These are phyloP conservation scores for Pao palembangensis DNA, from an alignment of 2,113 vertebrate genomes.

Conservation along the genomic window DNA sequence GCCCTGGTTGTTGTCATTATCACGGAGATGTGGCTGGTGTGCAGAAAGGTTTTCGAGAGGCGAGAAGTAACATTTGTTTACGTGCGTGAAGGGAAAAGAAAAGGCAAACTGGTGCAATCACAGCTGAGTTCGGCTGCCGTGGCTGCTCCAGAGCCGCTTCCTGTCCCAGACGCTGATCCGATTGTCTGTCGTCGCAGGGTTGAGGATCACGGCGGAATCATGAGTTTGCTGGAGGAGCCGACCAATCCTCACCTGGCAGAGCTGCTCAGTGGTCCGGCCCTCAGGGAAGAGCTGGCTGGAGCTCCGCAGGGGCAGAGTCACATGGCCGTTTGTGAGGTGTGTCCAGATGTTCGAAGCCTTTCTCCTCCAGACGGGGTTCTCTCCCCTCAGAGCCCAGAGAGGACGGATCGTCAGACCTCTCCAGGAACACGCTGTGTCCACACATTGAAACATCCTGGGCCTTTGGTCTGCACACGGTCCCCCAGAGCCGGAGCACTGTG, in stretches of 20 bases:
- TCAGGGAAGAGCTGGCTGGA: conserved; percentile 80
- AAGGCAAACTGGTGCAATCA: too few species aligned
- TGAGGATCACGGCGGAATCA: conserved; percentile 85
- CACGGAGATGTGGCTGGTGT: neutral
- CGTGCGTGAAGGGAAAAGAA: too few species aligned
- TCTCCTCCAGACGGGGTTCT: too few species aligned
- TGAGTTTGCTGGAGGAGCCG: conserved; percentile 70
- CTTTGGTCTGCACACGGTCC: too few species aligned
- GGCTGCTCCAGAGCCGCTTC: too few species aligned
- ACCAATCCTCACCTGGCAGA: conserved; percentile 18
- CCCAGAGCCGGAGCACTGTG: conserved; percentile 7
- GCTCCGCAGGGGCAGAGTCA: conserved; percentile 74
- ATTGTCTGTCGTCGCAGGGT: conserved; percentile 68
- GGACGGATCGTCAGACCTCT: conserved; percentile 23
- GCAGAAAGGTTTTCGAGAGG: too few species aligned
- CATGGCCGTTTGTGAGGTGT: conserved; percentile 84
- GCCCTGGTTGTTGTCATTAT: neutral
- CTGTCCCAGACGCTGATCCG: too few species aligned
- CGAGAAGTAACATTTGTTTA: too few species aligned
- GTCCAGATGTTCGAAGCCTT: conserved; percentile 17
- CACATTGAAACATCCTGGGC: conserved; percentile 72
- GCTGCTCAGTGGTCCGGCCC: conserved; percentile 70
- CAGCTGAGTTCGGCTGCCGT: too few species aligned
- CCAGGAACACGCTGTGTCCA: conserved; percentile 62
- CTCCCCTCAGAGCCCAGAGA: neutral